A percentile compares a stretch with the other conserved stretches of the same genome.
Evolutionary conservation across 2,113 vertebrate species (phyloP).

Genomic region (Struthio camelus): DNA sequence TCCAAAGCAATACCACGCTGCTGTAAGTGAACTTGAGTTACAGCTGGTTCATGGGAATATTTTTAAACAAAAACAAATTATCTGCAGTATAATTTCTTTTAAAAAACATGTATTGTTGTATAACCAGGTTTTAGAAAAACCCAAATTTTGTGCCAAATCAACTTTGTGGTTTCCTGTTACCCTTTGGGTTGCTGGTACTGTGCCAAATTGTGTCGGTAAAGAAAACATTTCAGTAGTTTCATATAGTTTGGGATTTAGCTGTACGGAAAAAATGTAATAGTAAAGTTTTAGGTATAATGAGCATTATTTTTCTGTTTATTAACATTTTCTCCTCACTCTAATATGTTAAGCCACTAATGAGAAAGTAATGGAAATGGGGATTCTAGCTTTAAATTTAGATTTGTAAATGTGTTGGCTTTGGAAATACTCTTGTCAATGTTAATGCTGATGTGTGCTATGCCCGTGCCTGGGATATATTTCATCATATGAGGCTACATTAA

Average conservation of each 20-base stretch:
- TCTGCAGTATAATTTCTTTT: neutral
- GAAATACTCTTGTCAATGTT: neutral
- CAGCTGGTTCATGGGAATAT: neutral
- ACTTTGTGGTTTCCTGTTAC: conserved; percentile 44
- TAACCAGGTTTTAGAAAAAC: neutral
- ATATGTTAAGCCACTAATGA: conserved; percentile 14
- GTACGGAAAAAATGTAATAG: neutral
- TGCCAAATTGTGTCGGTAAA: conserved; percentile 6
- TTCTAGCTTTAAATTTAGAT: conserved; percentile 13
- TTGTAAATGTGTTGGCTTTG: neutral
- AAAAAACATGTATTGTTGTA: neutral
- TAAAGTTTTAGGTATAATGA: neutral
- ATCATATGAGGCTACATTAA: conserved; percentile 5
- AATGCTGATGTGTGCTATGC: neutral
- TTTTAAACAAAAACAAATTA: neutral
- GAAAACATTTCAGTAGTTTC: neutral
- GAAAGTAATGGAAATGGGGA: neutral
- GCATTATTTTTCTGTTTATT: neutral
- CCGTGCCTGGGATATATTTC: neutral
- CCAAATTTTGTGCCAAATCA: conserved; percentile 9
- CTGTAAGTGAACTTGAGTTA: neutral
- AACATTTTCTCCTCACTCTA: neutral
- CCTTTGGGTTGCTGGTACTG: neutral
- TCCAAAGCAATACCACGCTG: neutral
- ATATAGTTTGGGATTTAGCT: neutral